A percentile compares a stretch with the other conserved stretches of the same genome.
Conservation (phyloP, 2,797 vertebrate species). For the Scolopax rusticola region DNA sequence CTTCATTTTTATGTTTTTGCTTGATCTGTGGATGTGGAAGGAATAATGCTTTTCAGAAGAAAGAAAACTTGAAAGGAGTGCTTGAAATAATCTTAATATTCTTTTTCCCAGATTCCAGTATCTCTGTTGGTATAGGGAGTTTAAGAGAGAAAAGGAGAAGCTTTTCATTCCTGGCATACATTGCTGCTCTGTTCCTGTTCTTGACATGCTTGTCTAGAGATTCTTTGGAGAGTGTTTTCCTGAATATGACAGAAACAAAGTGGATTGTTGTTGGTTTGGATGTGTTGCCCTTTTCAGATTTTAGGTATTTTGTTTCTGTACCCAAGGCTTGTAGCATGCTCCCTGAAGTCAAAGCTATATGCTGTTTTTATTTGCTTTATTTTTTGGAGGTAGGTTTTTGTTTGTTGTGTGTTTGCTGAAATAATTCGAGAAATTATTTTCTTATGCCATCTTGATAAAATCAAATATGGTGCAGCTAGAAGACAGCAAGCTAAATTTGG, state of each 20-base stretch:
- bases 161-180: background rate
- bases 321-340: background rate
- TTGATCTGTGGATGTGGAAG: background rate
- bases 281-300: constrained; percentile 1
- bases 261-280: background rate
- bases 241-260: background rate
- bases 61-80: background rate
- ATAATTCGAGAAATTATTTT: background rate
- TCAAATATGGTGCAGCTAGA: background rate
- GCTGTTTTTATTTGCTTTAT: background rate
- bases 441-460: background rate
- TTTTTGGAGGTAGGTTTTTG: background rate
- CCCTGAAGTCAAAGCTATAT: background rate
- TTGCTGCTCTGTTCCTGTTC: background rate
- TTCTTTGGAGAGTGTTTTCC: background rate
- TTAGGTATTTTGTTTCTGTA: background rate
- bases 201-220: background rate
- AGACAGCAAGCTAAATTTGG: background rate
- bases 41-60: background rate
- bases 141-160: background rate
- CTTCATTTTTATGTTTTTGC: background rate
- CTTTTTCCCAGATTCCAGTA: background rate
- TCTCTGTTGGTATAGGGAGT: background rate
- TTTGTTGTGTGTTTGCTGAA: background rate
- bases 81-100: background rate